Evolutionary conservation across 2,113 vertebrate species (phyloP), one percentile per base, ranked within the genome.

Genomic region (Sylvilagus bachmani): DNA sequence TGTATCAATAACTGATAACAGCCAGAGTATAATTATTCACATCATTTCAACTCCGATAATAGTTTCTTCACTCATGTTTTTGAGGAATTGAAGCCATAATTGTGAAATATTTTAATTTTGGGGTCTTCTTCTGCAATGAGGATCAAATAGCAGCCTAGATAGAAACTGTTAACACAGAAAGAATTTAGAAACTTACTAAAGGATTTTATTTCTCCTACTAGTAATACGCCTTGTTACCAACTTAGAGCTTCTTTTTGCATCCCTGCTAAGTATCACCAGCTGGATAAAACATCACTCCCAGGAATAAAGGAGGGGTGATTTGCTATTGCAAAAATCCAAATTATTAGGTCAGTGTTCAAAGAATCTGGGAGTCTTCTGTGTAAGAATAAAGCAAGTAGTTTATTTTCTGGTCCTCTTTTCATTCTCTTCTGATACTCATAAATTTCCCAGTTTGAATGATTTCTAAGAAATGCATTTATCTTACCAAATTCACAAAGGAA

Each of bases 371-470:
- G 33, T 79, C 44, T 14, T 89, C 44, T 75, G 31, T 53, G 3
- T 29, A 58, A 88, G 33, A 19, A 79, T 81, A 58, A 79, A 75
- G 5, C 25, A 90, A 88, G 31, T 44, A 83, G 21, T 71, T 61
- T 3, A 73, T 53, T 80, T 94, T 49, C n/a, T 67, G 75, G 24
- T 69, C 31, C 31, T 74, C 95, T 55, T 55, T 74, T 71, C 64
- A 71, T 71, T 85, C 33, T 93, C 84, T 90, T 93, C 84, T 91
- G 69, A 82, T 89, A 93, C n/a, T 82, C 5, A 74, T 33, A 80
- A 67, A 58, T 78, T 89, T 64, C 38, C 89, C 38, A 19, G 1
- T 74, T 36, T 77, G 38, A 89, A 88, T 24, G 16, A 78, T 71
- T 95, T 85, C 86, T 78, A 64, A 79, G 70, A 89, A 91, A 83